A percentile compares a stretch with the other conserved stretches of the same genome.
Conservation (phyloP, 2,113 vertebrate species). For the Dasyurus viverrinus region DNA sequence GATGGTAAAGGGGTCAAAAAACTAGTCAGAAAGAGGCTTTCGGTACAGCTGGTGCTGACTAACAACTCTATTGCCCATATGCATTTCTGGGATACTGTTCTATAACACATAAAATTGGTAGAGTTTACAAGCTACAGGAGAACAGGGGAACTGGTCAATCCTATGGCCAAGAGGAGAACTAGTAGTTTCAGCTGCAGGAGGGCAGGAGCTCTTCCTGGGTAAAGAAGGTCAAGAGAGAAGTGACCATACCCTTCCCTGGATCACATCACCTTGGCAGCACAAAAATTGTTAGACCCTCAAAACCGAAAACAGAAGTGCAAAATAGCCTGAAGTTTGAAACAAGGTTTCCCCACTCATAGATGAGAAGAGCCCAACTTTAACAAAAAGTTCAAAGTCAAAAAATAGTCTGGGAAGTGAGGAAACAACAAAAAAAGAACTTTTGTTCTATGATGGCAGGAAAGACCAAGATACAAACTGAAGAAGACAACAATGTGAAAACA, state of each 20-base stretch:
- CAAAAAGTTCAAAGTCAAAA: neutral
- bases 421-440: neutral
- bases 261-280: neutral
- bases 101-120: neutral
- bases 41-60: neutral
- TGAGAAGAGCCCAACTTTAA: neutral
- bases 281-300: neutral
- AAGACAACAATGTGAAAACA: neutral
- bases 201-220: neutral
- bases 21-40: neutral
- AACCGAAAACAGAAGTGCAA: neutral
- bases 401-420: neutral
- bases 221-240: neutral
- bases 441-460: neutral
- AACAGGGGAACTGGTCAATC: too few species aligned
- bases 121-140: neutral
- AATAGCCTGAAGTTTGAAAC: neutral
- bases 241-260: neutral
- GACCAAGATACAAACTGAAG: neutral
- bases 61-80: neutral
- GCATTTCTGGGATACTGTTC: neutral
- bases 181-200: too few species aligned
- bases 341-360: neutral
- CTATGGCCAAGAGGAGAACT: too few species aligned
- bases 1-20: neutral